Conservation (phyloP, 2,888 invertebrate genomes). For the Trisateles emortualis region DNA sequence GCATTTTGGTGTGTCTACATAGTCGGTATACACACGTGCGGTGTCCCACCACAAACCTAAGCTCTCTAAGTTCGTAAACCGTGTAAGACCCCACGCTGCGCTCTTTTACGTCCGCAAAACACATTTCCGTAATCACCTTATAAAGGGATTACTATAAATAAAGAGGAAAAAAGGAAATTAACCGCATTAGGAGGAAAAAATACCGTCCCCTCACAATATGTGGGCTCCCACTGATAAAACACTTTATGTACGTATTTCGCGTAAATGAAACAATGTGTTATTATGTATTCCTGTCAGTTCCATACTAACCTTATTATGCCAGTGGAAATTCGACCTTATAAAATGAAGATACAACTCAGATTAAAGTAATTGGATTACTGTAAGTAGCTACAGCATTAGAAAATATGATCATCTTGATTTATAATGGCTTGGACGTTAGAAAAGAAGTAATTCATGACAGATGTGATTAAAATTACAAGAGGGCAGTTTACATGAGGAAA, state of each 20-base stretch:
- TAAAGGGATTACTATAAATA: constrained; percentile 87
- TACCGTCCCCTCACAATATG: constrained; percentile 83
- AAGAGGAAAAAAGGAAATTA: constrained; percentile 87
- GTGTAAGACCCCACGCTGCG: constrained; percentile 78
- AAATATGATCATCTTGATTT: constrained; percentile 45
- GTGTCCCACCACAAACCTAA: constrained; percentile 44
- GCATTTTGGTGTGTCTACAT: constrained; percentile 4
- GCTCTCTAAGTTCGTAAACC: constrained; percentile 59
- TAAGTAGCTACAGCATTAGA: constrained; percentile 24
- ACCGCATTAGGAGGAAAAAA: constrained; percentile 85
- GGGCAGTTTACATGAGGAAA: constrained; percentile 62
- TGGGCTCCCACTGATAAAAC: constrained; percentile 85
- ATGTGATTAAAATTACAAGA: constrained; percentile 58
- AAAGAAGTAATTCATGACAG: constrained; percentile 38
- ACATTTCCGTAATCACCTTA: constrained; percentile 87
- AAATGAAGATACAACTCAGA: constrained; percentile 2
- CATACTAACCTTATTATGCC: constrained; percentile 35
- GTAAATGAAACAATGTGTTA: constrained; percentile 82
- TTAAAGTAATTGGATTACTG: constrained; percentile 20
- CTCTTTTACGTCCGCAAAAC: constrained; percentile 86
- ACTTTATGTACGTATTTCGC: constrained; percentile 77
- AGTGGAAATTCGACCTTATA: constrained; percentile 48
- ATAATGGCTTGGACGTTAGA: constrained; percentile 33
- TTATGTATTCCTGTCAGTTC: constrained; percentile 71
- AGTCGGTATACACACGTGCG: neutral